Conservation (phyloP, 2,797 vertebrate genomes). For the Moxostoma hubbsi region DNA sequence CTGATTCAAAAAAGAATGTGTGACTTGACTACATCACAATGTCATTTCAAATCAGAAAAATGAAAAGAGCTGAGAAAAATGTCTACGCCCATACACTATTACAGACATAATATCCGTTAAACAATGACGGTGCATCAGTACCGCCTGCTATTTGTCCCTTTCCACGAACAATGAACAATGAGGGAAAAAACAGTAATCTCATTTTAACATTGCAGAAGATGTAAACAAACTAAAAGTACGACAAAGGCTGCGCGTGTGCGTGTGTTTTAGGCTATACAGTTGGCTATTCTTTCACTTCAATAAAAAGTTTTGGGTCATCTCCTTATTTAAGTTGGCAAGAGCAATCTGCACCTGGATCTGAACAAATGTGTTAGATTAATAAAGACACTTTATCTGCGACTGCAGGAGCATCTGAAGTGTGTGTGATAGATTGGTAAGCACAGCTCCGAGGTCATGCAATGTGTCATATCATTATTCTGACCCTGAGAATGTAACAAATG, state of each 20-base stretch:
- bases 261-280: conserved; percentile 50
- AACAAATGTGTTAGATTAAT: conserved; percentile 12
- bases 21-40: conserved; percentile 65
- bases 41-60: conserved; percentile 77
- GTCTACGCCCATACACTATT: conserved; percentile 83
- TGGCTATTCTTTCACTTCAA: conserved; percentile 16
- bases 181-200: conserved; percentile 71
- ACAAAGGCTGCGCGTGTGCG: conserved; percentile 17
- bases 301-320: conserved; percentile 35
- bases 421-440: background rate
- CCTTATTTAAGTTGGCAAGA: conserved; percentile 3
- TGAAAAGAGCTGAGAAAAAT: conserved; percentile 80
- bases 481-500: conserved; percentile 11
- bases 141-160: conserved; percentile 69
- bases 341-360: conserved; percentile 11
- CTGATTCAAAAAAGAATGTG: conserved; percentile 37
- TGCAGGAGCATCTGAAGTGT: conserved; percentile 1
- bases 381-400: conserved; percentile 1
- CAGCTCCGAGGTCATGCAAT: background rate
- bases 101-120: conserved; percentile 84
- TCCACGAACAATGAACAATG: conserved; percentile 69
- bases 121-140: conserved; percentile 75
- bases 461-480: conserved; percentile 16
- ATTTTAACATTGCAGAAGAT: conserved; percentile 68
- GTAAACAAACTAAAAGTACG: conserved; percentile 35